A percentile compares a stretch with the other conserved stretches of the same genome.
phyloP scores from a whole-genome alignment of 30 jellyfish, hydroid and myxozoan genomes.

The Pelagia noctiluca region DNA sequence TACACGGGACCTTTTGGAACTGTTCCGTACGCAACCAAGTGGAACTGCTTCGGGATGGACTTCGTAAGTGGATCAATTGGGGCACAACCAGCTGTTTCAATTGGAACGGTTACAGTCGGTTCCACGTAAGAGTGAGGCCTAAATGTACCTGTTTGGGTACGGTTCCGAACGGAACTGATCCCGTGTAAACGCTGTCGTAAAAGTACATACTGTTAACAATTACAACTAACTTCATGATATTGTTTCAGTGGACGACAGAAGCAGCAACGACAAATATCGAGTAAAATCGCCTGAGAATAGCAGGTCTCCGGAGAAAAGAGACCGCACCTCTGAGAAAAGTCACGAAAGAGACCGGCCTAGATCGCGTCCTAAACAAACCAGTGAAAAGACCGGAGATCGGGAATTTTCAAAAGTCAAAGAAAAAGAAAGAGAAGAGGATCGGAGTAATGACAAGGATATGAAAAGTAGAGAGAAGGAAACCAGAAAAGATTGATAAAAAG shows the following conservation, averaged over 20 bases:
- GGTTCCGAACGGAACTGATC: too few relatives aligned
- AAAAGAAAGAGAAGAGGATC: constrained; percentile 35
- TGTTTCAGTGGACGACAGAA: constrained; percentile 31
- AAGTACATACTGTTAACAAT: background rate
- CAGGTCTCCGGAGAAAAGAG: constrained; percentile 62
- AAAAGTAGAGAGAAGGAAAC: background rate
- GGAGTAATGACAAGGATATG: constrained; percentile 13
- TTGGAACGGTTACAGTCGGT: too few relatives aligned
- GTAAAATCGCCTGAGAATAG: constrained; percentile 48
- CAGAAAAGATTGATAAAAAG: background rate
- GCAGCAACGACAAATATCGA: constrained; percentile 47
- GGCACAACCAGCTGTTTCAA: too few relatives aligned
- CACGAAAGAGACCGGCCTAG: constrained; percentile 58
- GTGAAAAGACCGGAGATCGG: constrained; percentile 30
- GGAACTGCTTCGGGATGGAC: too few relatives aligned
- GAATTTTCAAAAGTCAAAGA: background rate
- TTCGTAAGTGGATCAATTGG: too few relatives aligned
- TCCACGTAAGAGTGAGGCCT: background rate
- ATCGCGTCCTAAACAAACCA: background rate
- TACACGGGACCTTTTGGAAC: too few relatives aligned
- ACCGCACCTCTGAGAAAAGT: constrained; percentile 37
- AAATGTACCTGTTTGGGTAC: too few relatives aligned
- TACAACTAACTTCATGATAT: background rate
- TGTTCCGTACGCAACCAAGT: too few relatives aligned
- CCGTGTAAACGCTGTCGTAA: too few relatives aligned